These are phyloP conservation scores for Chesias legatella DNA, from an alignment of 2,888 invertebrate species.

Conservation along the genomic window DNA sequence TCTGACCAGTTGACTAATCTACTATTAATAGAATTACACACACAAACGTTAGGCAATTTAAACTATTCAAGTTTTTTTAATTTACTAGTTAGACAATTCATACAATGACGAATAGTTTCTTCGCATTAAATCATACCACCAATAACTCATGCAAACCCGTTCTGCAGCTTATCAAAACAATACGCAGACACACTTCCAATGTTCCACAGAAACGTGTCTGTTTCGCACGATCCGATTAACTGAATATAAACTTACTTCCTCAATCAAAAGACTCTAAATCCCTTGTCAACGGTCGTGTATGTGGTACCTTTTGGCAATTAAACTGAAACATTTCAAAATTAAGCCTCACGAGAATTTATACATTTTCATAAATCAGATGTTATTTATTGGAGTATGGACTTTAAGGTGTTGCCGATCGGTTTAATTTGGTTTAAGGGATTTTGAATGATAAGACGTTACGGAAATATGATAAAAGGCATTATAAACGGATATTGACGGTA, in stretches of 20 bases:
- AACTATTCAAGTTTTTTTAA: too few relatives aligned
- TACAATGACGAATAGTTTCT: slow-evolving; percentile 75
- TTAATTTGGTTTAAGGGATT: slow-evolving; percentile 62
- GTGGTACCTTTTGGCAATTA: slow-evolving; percentile 45
- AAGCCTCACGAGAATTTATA: slow-evolving; percentile 78
- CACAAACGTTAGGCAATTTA: too few relatives aligned
- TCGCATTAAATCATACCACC: slow-evolving; percentile 79
- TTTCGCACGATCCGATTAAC: slow-evolving; percentile 10
- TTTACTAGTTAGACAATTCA: slow-evolving; percentile 67
- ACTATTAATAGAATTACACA: slow-evolving; percentile 14
- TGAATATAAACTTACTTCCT: slow-evolving; percentile 46
- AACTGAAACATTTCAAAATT: slow-evolving; percentile 73
- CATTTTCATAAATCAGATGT: slow-evolving; percentile 78
- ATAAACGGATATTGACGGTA: slow-evolving; percentile 64
- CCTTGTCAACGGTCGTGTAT: slow-evolving; percentile 37
- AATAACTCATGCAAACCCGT: slow-evolving; percentile 79
- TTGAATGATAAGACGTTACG: slow-evolving; percentile 54
- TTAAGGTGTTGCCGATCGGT: slow-evolving; percentile 74
- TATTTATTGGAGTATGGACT: slow-evolving; percentile 78
- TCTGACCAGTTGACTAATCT: slow-evolving; percentile 25
- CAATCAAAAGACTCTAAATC: slow-evolving; percentile 54
- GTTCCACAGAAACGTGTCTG: slow-evolving; percentile 30
- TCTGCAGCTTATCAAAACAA: slow-evolving; percentile 81
- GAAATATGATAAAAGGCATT: slow-evolving; percentile 43
- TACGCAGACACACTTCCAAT: slow-evolving; percentile 77